These are phyloP conservation scores for Hetaerina titia DNA, from an alignment of 2,888 invertebrate species.

Conservation along the genomic window DNA sequence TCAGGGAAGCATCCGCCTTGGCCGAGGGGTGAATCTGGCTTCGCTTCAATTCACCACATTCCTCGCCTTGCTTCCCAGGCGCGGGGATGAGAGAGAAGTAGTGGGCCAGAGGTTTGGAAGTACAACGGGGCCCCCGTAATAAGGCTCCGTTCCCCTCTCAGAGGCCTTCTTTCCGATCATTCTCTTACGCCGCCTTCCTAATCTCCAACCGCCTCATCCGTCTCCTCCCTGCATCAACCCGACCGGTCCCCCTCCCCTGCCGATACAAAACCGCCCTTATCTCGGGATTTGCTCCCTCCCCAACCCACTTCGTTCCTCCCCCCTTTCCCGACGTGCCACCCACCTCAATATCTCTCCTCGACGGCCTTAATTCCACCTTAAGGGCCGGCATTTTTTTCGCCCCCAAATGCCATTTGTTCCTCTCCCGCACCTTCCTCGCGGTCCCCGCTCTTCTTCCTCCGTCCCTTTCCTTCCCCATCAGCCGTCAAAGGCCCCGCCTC, in stretches of 20 bases:
- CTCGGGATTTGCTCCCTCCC: constrained; percentile 33
- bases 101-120: too few species aligned
- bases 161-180: not conserved
- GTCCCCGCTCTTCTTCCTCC: not conserved
- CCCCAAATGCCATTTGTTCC: constrained; percentile 40
- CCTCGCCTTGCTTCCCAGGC: not conserved
- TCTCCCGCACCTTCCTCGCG: not conserved
- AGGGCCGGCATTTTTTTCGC: constrained; percentile 50
- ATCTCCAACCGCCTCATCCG: not conserved
- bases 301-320: not conserved
- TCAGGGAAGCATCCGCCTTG: not conserved
- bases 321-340: not conserved
- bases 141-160: not conserved
- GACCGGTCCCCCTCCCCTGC: not conserved
- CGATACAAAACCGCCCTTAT: constrained; percentile 63
- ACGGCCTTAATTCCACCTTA: constrained; percentile 46
- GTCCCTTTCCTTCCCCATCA: not conserved
- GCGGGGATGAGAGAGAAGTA: not conserved
- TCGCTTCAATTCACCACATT: not conserved
- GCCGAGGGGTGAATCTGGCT: not conserved
- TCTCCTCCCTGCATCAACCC: not conserved
- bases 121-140: not conserved
- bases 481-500: not conserved
- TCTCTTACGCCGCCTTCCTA: not conserved
- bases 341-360: not conserved